These are phyloP conservation scores for Epinephelus fuscoguttatus DNA, from an alignment of 2,113 vertebrate species.

Conservation along the genomic window DNA sequence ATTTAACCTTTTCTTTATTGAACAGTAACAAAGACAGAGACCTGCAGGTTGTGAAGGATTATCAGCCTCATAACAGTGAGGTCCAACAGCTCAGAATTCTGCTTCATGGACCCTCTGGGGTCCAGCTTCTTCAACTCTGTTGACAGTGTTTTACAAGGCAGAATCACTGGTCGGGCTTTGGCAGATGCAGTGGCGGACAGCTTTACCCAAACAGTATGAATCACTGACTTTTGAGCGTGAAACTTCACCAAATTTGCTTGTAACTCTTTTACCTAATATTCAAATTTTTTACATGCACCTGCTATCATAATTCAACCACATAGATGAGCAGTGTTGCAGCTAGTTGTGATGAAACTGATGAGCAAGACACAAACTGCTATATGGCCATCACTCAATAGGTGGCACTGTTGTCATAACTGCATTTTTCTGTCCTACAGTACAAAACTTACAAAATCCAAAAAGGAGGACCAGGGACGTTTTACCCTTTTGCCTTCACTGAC, in stretches of 20 bases:
- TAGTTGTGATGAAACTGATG: background rate
- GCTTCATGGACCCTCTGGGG: background rate
- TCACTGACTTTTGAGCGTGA: background rate
- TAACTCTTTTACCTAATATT: too few species aligned
- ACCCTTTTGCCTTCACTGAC: constrained; percentile 44
- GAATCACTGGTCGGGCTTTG: background rate
- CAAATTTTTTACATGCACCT: background rate
- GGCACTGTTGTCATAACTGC: background rate
- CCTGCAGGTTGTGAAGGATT: background rate
- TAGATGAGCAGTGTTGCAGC: background rate
- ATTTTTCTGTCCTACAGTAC: constrained; percentile 21
- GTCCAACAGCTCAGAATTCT: background rate
- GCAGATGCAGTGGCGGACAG: background rate
- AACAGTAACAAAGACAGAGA: background rate
- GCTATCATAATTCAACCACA: background rate
- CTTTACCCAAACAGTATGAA: constrained; percentile 41
- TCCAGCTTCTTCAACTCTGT: constrained; percentile 69
- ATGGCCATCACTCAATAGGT: background rate
- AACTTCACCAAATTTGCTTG: too few species aligned
- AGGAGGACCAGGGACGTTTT: background rate
- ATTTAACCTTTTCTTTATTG: background rate
- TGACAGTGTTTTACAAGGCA: constrained; percentile 23
- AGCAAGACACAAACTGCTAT: background rate
- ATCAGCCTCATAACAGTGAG: background rate
- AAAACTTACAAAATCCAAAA: constrained; percentile 19